Evolutionary conservation across 2,888 invertebrate species (phyloP), one percentile per base, ranked within the genome.

Genomic region (Ectemnius cavifrons): DNA sequence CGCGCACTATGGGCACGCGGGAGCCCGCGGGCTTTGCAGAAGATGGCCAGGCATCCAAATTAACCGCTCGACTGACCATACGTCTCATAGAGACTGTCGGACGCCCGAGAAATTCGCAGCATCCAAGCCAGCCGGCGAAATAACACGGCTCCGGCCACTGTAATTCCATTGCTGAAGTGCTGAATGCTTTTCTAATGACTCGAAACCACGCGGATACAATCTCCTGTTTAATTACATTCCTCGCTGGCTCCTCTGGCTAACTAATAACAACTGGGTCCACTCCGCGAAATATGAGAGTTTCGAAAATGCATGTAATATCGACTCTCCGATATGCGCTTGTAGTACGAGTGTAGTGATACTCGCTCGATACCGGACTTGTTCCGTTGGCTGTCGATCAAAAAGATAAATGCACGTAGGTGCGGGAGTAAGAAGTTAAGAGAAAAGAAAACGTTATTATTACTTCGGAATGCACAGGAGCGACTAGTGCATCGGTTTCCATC

Each of bases 1-100:
- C 8, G 37, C 46, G 59, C 58, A 59, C 61, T 61, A 67, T 71
- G 75, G 46, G n/a, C 46, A 37, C 6, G 65, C 63, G 23, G 71
- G 58, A 67, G 75, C n/a, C 71, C 56, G 68, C 60, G 68, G 68
- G 68, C 68, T 63, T 75, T 63, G 56, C 62, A 56, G 60, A 71
- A 57, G 71, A 74, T 62, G 47, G 27, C 63, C 58, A 59, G 14
- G 16, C 4, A 47, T 62, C 58, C 61, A 45, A 20, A 49, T 66
- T 62, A 72, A 72, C 60, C 60, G 27, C 52, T 58, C 64, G 63
- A 60, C 58, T 52, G 37, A 37, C 37, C 37, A 37, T 37, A 37
- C 37, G 8, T 37, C 37, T 37, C 37, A 37, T 37, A 37, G 37
- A 37, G 37, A 37, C 37, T 37, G 37, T 37, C 37, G 37, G 37